Evolutionary conservation across 1,140 invertebrate species (phyloP).

Genomic region (Drosophila bocqueti): DNA sequence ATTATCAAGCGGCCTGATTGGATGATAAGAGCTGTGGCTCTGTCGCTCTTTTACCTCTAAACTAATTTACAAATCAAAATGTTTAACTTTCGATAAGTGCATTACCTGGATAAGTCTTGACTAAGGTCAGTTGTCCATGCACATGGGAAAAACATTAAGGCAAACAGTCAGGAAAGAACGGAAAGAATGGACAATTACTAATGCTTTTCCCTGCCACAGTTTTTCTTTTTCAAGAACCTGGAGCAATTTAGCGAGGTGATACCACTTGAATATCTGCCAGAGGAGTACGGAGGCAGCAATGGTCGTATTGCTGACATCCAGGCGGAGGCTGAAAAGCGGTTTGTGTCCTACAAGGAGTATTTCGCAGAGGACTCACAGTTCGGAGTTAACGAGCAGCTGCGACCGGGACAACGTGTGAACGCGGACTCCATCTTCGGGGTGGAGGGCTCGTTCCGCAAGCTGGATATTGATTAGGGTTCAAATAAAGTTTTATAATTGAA

Average conservation of each 20-base stretch:
- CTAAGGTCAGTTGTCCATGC: too few species aligned
- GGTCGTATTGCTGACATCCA: conserved; percentile 84
- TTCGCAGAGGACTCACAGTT: conserved; percentile 86
- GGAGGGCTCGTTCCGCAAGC: conserved; percentile 87
- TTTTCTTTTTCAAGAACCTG: conserved; percentile 86
- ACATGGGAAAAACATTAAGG: too few species aligned
- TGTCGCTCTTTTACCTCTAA: too few species aligned
- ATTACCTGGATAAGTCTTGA: too few species aligned
- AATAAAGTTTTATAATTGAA: conserved; percentile 4
- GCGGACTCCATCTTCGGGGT: conserved; percentile 86
- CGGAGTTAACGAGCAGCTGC: conserved; percentile 86
- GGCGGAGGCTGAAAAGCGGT: conserved; percentile 86
- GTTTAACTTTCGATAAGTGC: background rate
- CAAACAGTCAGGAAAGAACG: background rate
- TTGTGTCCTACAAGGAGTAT: conserved; percentile 85
- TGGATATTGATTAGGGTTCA: conserved; percentile 69
- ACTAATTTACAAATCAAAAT: conserved; percentile 1
- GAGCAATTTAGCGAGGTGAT: conserved; percentile 85
- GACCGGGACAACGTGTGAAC: conserved; percentile 85
- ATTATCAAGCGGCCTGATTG: too few species aligned
- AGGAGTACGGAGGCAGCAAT: conserved; percentile 86
- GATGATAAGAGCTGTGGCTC: too few species aligned
- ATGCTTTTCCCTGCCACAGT: conserved; percentile 26
- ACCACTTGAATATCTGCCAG: conserved; percentile 86
- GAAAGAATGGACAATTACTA: background rate